These are phyloP conservation scores for Tauraco hartlaubi DNA, from an alignment of 2,797 vertebrate species.

Conservation along the genomic window DNA sequence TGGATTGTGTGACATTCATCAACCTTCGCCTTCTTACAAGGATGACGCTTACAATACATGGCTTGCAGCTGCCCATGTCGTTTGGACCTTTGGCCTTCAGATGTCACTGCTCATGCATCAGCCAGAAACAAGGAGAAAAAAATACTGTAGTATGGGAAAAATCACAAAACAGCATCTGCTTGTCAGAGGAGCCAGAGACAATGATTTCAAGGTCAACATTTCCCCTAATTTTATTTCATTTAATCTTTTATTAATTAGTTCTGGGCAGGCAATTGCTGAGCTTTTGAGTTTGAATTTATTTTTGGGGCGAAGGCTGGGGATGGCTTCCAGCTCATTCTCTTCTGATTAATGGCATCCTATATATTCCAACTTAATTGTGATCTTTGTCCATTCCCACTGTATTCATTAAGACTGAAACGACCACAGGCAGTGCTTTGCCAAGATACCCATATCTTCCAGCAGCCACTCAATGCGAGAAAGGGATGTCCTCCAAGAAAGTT, in stretches of 20 bases:
- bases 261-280: not conserved
- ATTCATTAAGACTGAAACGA: not conserved
- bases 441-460: not conserved
- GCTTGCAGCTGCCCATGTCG: not conserved
- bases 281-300: slow-evolving; percentile 12
- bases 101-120: not conserved
- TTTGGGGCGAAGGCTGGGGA: not conserved
- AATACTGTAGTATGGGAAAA: not conserved
- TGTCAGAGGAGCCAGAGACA: not conserved
- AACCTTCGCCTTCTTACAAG: not conserved
- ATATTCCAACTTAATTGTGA: not conserved
- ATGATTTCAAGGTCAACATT: slow-evolving; percentile 1
- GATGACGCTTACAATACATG: rapidly evolving
- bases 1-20: not conserved
- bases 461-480: not conserved
- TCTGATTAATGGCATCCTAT: not conserved
- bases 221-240: not conserved
- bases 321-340: not conserved
- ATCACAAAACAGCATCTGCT: not conserved
- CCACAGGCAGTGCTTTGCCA: not conserved
- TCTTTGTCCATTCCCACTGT: not conserved
- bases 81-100: not conserved
- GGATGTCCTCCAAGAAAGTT: not conserved
- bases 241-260: slow-evolving; percentile 17
- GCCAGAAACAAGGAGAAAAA: not conserved